Conservation (phyloP, 2,113 vertebrate species). For the Neodon shergylaensis region DNA sequence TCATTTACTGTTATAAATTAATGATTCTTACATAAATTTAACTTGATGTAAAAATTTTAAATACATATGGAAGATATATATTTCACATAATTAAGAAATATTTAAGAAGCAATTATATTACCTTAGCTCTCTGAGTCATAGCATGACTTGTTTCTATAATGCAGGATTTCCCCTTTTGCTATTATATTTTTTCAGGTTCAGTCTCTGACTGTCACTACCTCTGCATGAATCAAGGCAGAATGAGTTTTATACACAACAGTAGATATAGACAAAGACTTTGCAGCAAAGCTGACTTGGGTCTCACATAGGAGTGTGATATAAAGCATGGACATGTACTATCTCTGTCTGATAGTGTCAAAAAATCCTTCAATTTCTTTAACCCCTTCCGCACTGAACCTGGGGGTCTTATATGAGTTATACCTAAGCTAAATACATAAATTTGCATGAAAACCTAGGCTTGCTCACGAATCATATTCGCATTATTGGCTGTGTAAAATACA, state of each 20-base stretch:
- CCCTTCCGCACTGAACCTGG: neutral
- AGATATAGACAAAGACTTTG: neutral
- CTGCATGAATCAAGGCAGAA: conserved; percentile 5
- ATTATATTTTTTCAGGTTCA: neutral
- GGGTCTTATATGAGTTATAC: neutral
- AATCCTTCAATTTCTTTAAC: neutral
- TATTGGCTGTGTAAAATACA: neutral
- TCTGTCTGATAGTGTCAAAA: neutral
- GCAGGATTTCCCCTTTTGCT: neutral
- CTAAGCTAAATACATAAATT: neutral
- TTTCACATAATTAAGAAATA: conserved; percentile 56
- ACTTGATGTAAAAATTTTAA: conserved; percentile 70
- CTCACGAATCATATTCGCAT: neutral
- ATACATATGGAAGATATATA: conserved; percentile 47
- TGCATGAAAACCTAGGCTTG: neutral
- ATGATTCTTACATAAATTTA: conserved; percentile 62
- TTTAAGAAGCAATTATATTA: conserved; percentile 50
- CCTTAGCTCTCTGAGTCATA: conserved; percentile 26
- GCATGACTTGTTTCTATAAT: conserved; percentile 27
- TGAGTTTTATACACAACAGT: neutral
- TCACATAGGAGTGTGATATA: neutral
- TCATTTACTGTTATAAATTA: conserved; percentile 61
- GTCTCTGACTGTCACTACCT: neutral
- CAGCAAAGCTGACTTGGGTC: neutral
- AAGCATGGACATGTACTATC: neutral